phyloP scores from a whole-genome alignment of 2,888 invertebrate species.

The Leptinotarsa haldemani region DNA sequence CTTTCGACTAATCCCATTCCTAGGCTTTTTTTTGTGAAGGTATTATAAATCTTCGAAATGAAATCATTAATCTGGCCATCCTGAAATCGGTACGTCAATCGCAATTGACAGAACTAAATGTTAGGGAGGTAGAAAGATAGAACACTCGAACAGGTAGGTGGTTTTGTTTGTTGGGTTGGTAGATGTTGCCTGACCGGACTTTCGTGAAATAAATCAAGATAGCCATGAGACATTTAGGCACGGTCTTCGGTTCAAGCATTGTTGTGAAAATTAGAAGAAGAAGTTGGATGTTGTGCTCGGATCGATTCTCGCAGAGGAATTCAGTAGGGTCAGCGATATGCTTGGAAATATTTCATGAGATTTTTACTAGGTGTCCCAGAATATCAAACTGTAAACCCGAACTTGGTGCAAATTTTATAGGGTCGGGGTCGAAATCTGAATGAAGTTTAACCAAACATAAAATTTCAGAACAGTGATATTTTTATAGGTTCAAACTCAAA shows the following conservation, averaged over 20 bases:
- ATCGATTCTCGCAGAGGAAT: not conserved
- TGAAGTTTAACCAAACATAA: too few species aligned
- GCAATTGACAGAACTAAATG: slow-evolving; percentile 37
- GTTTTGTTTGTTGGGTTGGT: slow-evolving; percentile 31
- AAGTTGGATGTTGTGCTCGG: not conserved
- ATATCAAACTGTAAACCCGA: too few species aligned
- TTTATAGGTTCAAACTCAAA: too few species aligned
- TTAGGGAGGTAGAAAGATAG: slow-evolving; percentile 26
- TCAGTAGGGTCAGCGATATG: not conserved
- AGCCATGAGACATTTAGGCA: slow-evolving; percentile 20
- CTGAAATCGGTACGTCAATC: slow-evolving; percentile 37
- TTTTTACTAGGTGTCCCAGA: too few species aligned
- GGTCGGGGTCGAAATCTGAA: too few species aligned
- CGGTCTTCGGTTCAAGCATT: slow-evolving; percentile 14
- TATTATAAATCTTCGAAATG: slow-evolving; percentile 36
- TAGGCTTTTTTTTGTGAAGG: slow-evolving; percentile 4
- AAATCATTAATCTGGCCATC: slow-evolving; percentile 35
- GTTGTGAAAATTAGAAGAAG: slow-evolving; percentile 17
- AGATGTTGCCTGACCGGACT: not conserved
- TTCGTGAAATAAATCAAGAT: slow-evolving; percentile 18
- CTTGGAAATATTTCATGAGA: not conserved
- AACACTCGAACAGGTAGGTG: slow-evolving; percentile 30
- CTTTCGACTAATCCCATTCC: slow-evolving; percentile 20
- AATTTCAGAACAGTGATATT: too few species aligned
- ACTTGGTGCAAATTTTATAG: too few species aligned